Evolutionary conservation across 1,140 invertebrate genomes (phyloP), one percentile per base, ranked within the genome.

Genomic region (Achroia grisella): DNA sequence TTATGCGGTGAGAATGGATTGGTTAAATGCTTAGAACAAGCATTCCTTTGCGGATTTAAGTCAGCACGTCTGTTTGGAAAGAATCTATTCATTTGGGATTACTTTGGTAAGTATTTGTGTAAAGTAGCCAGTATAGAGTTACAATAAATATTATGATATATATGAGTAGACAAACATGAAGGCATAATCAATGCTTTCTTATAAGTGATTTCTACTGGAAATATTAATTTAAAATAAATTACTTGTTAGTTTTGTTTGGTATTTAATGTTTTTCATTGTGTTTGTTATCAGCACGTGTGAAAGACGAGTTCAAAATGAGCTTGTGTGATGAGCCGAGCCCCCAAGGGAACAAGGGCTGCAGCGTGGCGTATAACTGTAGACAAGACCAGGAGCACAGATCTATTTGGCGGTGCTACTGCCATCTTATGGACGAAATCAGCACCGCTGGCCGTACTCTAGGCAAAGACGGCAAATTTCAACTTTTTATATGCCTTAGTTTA

Each of bases 51-150:
- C 71, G 97, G 97, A 8, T 97, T 97, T 69, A 96, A 95, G 69
- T 97, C 96, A 12, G 91, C 93, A 14, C 88, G 97, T 35, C 89
- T 99, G 52, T 99, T 99, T 82, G 93, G 95, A 12, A 92, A 94
- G 56, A 98, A 98, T 86, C 91, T 98, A 42, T 98, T 97, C 71
- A 92, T 99, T 28, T 99, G 98, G 98, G 98, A 99, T 85, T 99
- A 96, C 87, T 92, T 99, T 71, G 92, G 97, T 98, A 86, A 89
- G 88, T 86, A 35, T 12, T 13, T 2, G 9, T 8, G 2, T 23
- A 23, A 3, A 23, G 2, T 2, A 4, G 9, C 31, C 8, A 10
- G n/a, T n/a, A n/a, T n/a, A n/a, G n/a, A n/a, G n/a, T n/a, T n/a
- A n/a, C n/a, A n/a, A n/a, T n/a, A n/a, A n/a, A n/a, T n/a, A n/a